Evolutionary conservation across 2,113 vertebrate genomes (phyloP), one percentile per base, ranked within the genome.

Genomic region (Poeciliopsis retropinna): DNA sequence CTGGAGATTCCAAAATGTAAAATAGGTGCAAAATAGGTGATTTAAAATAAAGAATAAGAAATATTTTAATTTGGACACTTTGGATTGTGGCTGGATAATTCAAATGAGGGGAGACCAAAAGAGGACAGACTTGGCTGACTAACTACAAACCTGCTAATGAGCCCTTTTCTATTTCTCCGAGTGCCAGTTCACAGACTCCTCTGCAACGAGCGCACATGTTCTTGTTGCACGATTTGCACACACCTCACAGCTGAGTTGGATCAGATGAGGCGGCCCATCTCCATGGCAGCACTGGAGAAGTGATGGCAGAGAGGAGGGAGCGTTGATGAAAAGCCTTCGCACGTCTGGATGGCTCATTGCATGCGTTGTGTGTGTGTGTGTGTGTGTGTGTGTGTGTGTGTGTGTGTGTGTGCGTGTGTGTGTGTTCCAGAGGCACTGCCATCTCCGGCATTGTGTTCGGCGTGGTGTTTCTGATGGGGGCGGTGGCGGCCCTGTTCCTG

Each of bases 381-480:
- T 76, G 30, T 91, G 65, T 89, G 22, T 78, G 37, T 86, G 60
- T 88, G 30, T 70, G 64, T 71, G 60, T 88, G 30, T 70, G 64
- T 71, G 64, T 69, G 44, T 75, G 32, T 84, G 65, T 88, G 32
- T 76, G 27, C 91, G 65, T 89, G 19, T 78, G 37, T 86, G 60
- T 88, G 30, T 70, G 64, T 71, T 93, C 29, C 85, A 98, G 97
- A 85, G 97, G 97, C 81, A 98, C 96, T 0, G 95, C 95, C 0
- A 98, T 98, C 87, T 97, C 96, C 0, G 97, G 96, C 13, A 98
- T 98, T 12, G 96, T 97, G 72, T 98, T 98, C 1, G 96, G 97
- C 11, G 95, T 97, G 34, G 95, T 97, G 25, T 98, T 99, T 80
- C 91, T 98, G 89, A 97, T 98, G 96, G 96, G 95, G 2, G 96